Evolutionary conservation across 35 echinoderm and acorn worm species (phyloP), one percentile per base, ranked within the genome.

Genomic region (Amphiura filiformis): DNA sequence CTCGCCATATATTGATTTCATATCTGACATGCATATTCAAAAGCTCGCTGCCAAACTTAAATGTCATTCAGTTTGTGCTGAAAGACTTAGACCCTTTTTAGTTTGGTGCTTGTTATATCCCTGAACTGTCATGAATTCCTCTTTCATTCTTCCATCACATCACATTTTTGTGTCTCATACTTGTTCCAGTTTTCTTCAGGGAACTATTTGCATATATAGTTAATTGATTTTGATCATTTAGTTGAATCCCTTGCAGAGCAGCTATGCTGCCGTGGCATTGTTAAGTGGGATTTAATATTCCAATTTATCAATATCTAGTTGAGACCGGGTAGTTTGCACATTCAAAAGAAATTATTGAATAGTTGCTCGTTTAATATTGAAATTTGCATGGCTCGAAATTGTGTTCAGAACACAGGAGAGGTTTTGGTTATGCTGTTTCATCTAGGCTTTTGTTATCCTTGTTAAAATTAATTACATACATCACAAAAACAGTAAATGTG

Each of bases 11-110:
- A 70, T 70, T 70, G 61, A 70, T 70, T 70, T 70, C 61, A 70
- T 70, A 47, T 70, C 17, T 70, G 61, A 70, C 61, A 70, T 70
- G 61, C 61, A 70, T 70, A 70, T 70, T 70, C 61, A 70, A 70
- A 70, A 70, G 61, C 61, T 70, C 26, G 7, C 4, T 13, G 61
- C 26, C 17, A 3, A 70, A 70, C 2, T n/a, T 70, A 30, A n/a
- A n/a, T n/a, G 28, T 4, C 4, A 70, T 18, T 15, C 61, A n/a
- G 7, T 70, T 70, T 70, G 61, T 30, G 26, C 28, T 70, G 28
- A 30, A 70, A 26, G 61, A 47, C 41, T n/a, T n/a, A n/a, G n/a
- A n/a, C n/a, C n/a, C n/a, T n/a, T n/a, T n/a, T n/a, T n/a, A n/a
- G n/a, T n/a, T n/a, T n/a, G n/a, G n/a, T n/a, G n/a, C n/a, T n/a